Percentiles rank a stretch among this genome's conserved stretches.
Evolutionary conservation across 1,140 invertebrate species (phyloP).

Genomic region (Cotesia typhae): DNA sequence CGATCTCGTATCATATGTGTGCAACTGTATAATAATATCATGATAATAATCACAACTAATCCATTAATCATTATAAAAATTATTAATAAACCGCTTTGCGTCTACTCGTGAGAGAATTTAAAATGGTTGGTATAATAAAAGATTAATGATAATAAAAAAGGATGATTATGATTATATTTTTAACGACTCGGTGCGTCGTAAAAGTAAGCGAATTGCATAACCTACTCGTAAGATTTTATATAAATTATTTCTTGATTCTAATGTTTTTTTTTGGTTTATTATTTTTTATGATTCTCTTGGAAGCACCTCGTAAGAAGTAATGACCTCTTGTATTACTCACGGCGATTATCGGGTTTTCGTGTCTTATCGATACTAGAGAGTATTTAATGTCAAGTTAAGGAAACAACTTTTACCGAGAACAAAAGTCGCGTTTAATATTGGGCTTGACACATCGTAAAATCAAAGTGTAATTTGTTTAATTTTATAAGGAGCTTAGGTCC

Average conservation of each 20-base stretch:
- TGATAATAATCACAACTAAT: too few species aligned
- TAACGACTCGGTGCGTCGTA: constrained; percentile 7
- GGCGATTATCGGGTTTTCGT: constrained; percentile 40
- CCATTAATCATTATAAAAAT: not conserved
- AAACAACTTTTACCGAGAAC: constrained; percentile 16
- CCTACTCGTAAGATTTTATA: constrained; percentile 7
- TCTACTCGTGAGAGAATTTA: constrained; percentile 23
- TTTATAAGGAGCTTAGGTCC: too few species aligned
- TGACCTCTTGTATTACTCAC: not conserved
- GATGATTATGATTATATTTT: constrained; percentile 1
- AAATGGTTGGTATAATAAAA: constrained; percentile 10
- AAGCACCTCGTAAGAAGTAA: constrained; percentile 10
- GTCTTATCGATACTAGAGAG: constrained; percentile 35
- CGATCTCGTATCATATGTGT: not conserved
- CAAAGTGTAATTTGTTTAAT: too few species aligned
- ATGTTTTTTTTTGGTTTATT: not conserved
- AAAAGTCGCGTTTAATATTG: not conserved
- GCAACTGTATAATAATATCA: too few species aligned
- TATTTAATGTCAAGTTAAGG: not conserved
- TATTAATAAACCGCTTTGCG: constrained; percentile 31
- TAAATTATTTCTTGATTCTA: constrained; percentile 3
- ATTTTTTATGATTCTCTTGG: not conserved
- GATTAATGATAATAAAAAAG: constrained; percentile 14
- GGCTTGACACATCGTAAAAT: too few species aligned
- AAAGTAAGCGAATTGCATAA: constrained; percentile 5